A percentile compares a stretch with the other conserved stretches of the same genome.
Conservation (phyloP, 2,797 vertebrate genomes). For the Geotrypetes seraphini region DNA sequence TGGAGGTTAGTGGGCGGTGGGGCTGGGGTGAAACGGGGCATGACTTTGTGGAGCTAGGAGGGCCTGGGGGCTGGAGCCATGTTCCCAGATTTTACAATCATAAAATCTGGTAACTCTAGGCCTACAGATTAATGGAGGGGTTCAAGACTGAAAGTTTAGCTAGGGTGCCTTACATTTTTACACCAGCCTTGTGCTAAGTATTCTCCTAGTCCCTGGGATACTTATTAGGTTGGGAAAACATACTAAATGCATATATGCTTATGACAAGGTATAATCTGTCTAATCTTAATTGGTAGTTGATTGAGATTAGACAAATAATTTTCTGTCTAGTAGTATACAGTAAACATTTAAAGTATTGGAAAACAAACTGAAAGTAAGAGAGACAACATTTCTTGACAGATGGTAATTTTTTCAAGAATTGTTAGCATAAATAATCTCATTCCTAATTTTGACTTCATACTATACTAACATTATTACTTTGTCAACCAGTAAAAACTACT, state of each 20-base stretch:
- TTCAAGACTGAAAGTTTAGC: no score
- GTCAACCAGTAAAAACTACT: background rate
- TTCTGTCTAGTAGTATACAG: slow-evolving; percentile 3
- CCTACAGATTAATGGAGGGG: no score
- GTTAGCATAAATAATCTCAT: slow-evolving; percentile 3
- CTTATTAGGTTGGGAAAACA: background rate
- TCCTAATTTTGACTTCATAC: slow-evolving; percentile 13
- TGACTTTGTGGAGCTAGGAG: no score
- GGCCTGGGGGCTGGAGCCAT: no score
- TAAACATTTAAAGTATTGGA: background rate
- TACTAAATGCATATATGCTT: background rate
- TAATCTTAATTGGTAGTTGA: slow-evolving; percentile 9
- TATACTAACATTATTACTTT: slow-evolving; percentile 4
- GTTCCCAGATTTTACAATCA: no score
- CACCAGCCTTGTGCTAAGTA: no score
- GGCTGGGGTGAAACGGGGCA: no score
- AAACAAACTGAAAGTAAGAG: slow-evolving; percentile 12
- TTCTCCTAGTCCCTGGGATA: no score
- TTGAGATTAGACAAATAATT: slow-evolving; percentile 15
- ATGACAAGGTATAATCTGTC: slow-evolving; percentile 3
- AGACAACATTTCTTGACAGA: background rate
- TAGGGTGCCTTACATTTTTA: no score
- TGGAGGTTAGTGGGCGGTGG: no score
- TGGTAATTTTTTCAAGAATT: slow-evolving; percentile 18
- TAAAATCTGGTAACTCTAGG: no score